phyloP scores from a whole-genome alignment of 1,140 invertebrate species.

The Drosophila littoralis region DNA sequence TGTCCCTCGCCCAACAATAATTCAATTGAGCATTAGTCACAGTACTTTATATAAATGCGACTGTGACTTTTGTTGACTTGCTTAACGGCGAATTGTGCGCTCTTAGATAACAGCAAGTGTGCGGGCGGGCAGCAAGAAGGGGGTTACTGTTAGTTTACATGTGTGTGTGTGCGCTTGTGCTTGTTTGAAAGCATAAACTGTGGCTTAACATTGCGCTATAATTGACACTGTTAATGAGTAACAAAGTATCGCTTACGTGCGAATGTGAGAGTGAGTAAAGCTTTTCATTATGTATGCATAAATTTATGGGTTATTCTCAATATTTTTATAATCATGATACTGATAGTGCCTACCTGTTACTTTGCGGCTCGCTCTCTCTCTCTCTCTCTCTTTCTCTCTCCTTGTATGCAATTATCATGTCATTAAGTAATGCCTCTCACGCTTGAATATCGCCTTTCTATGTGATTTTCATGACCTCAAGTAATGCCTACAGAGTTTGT shows the following conservation, averaged over 20 bases:
- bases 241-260: slow-evolving; percentile 1
- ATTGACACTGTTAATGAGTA: slow-evolving; percentile 19
- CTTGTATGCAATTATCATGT: neutral
- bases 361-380: neutral
- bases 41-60: slow-evolving; percentile 47
- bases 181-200: neutral
- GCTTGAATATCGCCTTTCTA: neutral
- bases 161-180: neutral
- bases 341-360: too few species aligned
- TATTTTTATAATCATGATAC: too few species aligned
- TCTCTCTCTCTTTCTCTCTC: neutral
- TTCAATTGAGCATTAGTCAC: slow-evolving; percentile 75
- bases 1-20: slow-evolving; percentile 32
- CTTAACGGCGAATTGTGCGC: slow-evolving; percentile 37
- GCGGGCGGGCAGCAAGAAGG: slow-evolving; percentile 20
- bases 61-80: slow-evolving; percentile 48
- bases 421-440: too few species aligned
- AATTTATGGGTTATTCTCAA: neutral
- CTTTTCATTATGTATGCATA: neutral
- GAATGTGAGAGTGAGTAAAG: neutral
- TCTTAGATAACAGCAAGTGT: slow-evolving; percentile 30
- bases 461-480: slow-evolving; percentile 6
- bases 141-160: slow-evolving; percentile 25
- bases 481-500: neutral
- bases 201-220: slow-evolving; percentile 10